Evolutionary conservation across 1,140 invertebrate genomes (phyloP).

Genomic region (Vanessa atalanta): DNA sequence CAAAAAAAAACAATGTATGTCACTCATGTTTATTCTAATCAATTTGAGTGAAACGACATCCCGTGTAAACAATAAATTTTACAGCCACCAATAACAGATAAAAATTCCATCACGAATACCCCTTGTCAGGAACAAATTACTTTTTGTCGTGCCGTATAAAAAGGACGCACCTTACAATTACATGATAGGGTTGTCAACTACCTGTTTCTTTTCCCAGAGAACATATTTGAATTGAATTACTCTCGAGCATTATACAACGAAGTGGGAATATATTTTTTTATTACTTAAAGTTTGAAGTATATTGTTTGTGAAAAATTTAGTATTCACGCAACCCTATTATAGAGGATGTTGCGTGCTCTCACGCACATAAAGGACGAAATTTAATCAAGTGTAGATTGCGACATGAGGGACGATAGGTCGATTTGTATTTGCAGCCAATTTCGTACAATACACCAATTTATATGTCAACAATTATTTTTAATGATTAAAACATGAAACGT

Average conservation of each 20-base stretch:
- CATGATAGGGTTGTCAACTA: conserved; percentile 27
- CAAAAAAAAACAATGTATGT: not conserved
- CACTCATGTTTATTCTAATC: conserved; percentile 1
- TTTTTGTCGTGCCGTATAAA: conserved; percentile 44
- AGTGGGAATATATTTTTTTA: not conserved
- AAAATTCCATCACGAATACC: conserved; percentile 42
- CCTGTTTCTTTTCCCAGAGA: too few relatives aligned
- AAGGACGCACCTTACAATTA: conserved; percentile 42
- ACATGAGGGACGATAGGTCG: conserved; percentile 9
- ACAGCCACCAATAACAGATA: conserved; percentile 16
- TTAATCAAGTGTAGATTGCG: conserved; percentile 49
- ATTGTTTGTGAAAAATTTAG: not conserved
- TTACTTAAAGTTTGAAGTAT: not conserved
- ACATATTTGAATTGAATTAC: too few relatives aligned
- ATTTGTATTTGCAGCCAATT: conserved; percentile 38
- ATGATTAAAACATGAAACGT: too few relatives aligned
- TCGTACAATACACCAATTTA: conserved; percentile 32
- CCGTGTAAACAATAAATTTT: conserved; percentile 10
- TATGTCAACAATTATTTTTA: not conserved
- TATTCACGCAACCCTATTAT: conserved; percentile 32
- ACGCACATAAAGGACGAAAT: conserved; percentile 54
- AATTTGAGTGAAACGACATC: conserved; percentile 1
- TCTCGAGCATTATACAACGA: too few relatives aligned
- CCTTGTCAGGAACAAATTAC: conserved; percentile 43
- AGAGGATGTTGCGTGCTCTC: conserved; percentile 39